Conservation (phyloP, 2,797 vertebrate genomes). For the Rousettus madagascariensis region DNA sequence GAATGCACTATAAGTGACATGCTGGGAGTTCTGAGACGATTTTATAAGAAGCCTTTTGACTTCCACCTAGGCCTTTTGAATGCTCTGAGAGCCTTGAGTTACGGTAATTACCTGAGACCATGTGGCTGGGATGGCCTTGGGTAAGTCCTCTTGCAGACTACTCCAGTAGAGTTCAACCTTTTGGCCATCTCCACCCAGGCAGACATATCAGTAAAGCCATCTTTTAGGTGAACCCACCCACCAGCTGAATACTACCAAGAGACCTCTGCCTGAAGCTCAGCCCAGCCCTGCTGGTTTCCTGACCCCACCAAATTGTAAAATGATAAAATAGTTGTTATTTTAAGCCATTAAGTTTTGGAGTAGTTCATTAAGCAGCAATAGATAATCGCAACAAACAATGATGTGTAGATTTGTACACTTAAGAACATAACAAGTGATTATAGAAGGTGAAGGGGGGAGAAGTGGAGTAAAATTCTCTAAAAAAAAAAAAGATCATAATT, state of each 20-base stretch:
- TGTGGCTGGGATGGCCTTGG: background rate
- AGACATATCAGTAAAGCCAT: background rate
- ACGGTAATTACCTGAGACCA: background rate
- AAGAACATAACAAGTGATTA: background rate
- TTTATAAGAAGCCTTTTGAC: background rate
- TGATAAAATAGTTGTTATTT: constrained; percentile 20
- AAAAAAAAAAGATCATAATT: background rate
- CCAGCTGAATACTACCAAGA: background rate
- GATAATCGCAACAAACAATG: background rate
- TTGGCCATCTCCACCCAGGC: background rate
- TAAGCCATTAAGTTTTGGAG: background rate
- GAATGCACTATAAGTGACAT: background rate
- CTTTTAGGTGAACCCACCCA: background rate
- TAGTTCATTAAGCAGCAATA: background rate
- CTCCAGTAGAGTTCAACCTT: background rate
- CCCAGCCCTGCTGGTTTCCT: background rate
- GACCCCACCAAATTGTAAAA: constrained; percentile 16
- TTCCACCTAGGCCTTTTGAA: background rate
- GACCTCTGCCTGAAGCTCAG: background rate
- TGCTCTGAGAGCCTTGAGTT: background rate
- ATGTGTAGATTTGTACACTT: background rate
- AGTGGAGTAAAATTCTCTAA: background rate
- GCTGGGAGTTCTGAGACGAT: background rate
- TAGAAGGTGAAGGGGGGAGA: background rate
- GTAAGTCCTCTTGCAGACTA: background rate